A percentile compares a stretch with the other conserved stretches of the same genome.
Conservation (phyloP, 2,797 vertebrate species). For the Crax fasciolata region DNA sequence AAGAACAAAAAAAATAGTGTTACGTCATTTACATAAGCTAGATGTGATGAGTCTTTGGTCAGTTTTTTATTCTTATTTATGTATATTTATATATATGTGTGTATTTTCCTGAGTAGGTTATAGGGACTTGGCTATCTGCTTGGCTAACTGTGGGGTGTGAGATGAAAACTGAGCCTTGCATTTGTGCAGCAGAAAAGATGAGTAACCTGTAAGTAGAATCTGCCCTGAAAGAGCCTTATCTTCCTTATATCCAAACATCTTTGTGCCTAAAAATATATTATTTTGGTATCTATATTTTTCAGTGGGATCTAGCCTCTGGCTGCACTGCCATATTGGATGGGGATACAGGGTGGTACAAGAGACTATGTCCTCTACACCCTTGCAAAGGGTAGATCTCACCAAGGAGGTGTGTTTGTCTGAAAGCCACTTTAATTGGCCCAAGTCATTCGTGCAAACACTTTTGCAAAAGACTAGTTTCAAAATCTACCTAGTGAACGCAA, state of each 20-base stretch:
- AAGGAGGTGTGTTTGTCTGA: neutral
- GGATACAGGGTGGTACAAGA: neutral
- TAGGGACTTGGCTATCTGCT: neutral
- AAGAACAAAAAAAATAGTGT: neutral
- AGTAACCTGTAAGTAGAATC: neutral
- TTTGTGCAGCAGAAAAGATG: neutral
- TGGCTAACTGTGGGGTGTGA: neutral
- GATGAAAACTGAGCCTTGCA: neutral
- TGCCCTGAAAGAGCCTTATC: neutral
- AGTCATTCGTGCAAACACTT: neutral
- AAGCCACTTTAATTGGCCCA: neutral
- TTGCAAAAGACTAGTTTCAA: neutral
- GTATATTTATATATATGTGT: neutral
- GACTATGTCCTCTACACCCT: neutral
- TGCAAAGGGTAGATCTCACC: neutral
- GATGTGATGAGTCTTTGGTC: neutral
- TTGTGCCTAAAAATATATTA: neutral
- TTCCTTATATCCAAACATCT: neutral
- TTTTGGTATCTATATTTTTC: slow-evolving; percentile 1
- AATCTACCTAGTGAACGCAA: neutral
- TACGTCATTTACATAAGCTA: neutral
- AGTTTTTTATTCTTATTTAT: neutral
- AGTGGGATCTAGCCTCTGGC: neutral
- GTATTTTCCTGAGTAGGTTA: neutral
- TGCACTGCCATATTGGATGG: neutral